These are phyloP conservation scores for Nansenia antarctica DNA, from an alignment of 2,113 vertebrate genomes.

Conservation along the genomic window DNA sequence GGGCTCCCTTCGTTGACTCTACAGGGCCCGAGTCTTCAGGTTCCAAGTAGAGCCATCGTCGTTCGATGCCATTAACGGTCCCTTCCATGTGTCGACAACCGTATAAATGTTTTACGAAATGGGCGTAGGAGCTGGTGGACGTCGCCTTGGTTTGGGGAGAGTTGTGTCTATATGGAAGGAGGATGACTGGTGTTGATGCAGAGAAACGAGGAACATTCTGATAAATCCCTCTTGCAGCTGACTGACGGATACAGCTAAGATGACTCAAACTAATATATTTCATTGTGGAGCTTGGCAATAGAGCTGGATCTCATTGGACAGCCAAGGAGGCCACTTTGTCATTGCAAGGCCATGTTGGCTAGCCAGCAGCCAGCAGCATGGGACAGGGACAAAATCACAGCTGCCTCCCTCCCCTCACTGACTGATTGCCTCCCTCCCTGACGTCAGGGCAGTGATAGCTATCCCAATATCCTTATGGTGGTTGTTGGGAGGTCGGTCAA, in stretches of 20 bases:
- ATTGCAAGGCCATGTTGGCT: slow-evolving; percentile 62
- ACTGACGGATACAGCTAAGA: slow-evolving; percentile 64
- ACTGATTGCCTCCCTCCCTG: slow-evolving; percentile 59
- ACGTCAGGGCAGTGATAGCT: slow-evolving; percentile 48
- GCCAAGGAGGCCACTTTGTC: slow-evolving; percentile 67
- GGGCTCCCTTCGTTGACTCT: slow-evolving; percentile 4
- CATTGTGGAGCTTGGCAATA: slow-evolving; percentile 49
- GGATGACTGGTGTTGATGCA: slow-evolving; percentile 55
- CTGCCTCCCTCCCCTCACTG: slow-evolving; percentile 44
- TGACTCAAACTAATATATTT: slow-evolving; percentile 63
- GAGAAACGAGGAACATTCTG: slow-evolving; percentile 56
- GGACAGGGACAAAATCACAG: slow-evolving; percentile 52
- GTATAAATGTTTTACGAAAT: slow-evolving; percentile 60
- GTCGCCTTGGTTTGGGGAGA: slow-evolving; percentile 62
- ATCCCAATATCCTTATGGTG: slow-evolving; percentile 40
- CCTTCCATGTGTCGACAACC: slow-evolving; percentile 32
- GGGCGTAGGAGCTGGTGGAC: slow-evolving; percentile 52
- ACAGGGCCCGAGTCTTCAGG: background rate
- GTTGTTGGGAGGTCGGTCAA: slow-evolving; percentile 36
- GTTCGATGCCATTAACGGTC: slow-evolving; percentile 38
- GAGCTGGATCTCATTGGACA: slow-evolving; percentile 66
- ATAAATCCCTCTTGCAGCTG: slow-evolving; percentile 59
- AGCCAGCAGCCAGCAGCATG: slow-evolving; percentile 27
- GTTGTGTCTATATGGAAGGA: slow-evolving; percentile 60
- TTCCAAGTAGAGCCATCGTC: slow-evolving; percentile 27